Percentiles rank a stretch among this genome's conserved stretches.
phyloP scores from a whole-genome alignment of 2,888 invertebrate species.

The Crocallis elinguaria region DNA sequence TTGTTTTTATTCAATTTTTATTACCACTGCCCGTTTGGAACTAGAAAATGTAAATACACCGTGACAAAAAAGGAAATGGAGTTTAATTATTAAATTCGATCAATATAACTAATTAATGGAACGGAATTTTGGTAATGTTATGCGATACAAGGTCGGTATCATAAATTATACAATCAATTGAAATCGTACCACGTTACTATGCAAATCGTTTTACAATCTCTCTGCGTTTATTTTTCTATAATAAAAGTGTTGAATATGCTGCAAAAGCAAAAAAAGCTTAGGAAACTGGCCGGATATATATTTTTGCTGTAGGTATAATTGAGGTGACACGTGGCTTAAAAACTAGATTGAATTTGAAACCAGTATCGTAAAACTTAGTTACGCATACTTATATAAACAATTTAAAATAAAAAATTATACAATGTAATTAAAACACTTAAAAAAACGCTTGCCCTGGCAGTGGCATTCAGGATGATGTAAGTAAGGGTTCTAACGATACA shows the following conservation, averaged over 20 bases:
- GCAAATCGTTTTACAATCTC: background rate
- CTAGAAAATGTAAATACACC: conserved; percentile 25
- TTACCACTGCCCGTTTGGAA: conserved; percentile 20
- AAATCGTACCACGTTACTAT: conserved; percentile 8
- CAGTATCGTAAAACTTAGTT: too few species aligned
- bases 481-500: too few species aligned
- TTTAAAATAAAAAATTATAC: too few species aligned
- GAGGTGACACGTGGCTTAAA: too few species aligned
- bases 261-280: too few species aligned
- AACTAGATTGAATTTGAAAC: too few species aligned
- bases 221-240: background rate
- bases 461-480: too few species aligned
- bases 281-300: too few species aligned
- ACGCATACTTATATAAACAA: too few species aligned
- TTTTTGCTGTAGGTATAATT: too few species aligned
- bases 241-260: background rate
- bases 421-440: too few species aligned
- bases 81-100: conserved; percentile 6
- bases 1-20: conserved; percentile 39
- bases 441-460: too few species aligned
- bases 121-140: conserved; percentile 15
- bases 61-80: background rate
- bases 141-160: conserved; percentile 15
- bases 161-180: conserved; percentile 18
- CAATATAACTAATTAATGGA: conserved; percentile 22